Evolutionary conservation across 2,113 vertebrate genomes (phyloP).

Genomic region (Fregetta grallaria): DNA sequence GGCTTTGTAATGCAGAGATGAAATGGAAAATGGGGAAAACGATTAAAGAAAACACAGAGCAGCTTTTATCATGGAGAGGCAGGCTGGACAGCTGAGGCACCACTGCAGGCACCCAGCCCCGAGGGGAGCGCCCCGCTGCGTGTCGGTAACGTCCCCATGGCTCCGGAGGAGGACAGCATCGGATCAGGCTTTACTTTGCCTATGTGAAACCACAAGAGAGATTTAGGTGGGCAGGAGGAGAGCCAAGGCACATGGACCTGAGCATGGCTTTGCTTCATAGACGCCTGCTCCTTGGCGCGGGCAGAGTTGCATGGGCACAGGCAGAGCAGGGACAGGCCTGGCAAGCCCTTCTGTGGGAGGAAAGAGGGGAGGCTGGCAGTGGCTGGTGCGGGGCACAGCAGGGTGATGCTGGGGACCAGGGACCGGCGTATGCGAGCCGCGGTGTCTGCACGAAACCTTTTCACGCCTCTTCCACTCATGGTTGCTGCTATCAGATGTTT

Average conservation of each 20-base stretch:
- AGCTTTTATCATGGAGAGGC: neutral
- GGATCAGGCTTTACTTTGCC: neutral
- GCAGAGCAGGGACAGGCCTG: neutral
- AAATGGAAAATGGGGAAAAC: neutral
- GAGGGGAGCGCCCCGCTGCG: accelerated
- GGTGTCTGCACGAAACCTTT: neutral
- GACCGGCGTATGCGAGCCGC: neutral
- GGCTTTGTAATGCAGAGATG: neutral
- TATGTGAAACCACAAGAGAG: neutral
- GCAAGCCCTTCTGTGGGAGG: accelerated
- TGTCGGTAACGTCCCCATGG: accelerated
- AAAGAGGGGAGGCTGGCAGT: neutral
- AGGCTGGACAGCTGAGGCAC: neutral
- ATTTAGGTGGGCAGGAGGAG: neutral
- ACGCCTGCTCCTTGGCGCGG: accelerated
- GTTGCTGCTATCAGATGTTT: conserved; percentile 10
- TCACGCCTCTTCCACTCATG: neutral
- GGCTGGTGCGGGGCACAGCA: neutral
- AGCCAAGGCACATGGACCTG: accelerated
- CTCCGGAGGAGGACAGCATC: neutral
- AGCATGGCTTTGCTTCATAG: accelerated
- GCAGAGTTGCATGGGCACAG: neutral
- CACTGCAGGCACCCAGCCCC: accelerated
- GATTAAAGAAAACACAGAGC: neutral
- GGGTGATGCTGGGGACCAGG: neutral